Evolutionary conservation across 2,888 invertebrate species (phyloP).

Genomic region (Drosophila atroscutellata): DNA sequence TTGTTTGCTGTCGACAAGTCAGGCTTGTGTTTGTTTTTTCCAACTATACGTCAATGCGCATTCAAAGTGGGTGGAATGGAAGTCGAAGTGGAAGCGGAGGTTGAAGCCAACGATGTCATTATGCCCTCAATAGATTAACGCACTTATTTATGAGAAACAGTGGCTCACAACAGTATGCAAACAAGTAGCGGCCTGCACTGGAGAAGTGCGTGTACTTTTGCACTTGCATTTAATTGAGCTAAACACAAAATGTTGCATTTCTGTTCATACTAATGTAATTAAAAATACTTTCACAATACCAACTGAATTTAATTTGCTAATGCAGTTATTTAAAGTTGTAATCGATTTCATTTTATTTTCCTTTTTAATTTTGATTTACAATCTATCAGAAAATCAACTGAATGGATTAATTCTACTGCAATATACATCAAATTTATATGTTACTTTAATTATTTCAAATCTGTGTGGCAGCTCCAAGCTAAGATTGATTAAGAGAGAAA

Average conservation of each 20-base stretch:
- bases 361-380: neutral
- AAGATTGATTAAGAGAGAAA: neutral
- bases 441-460: neutral
- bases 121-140: conserved; percentile 62
- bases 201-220: neutral
- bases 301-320: neutral
- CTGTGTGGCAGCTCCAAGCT: neutral
- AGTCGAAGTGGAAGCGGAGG: neutral
- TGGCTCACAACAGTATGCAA: conserved; percentile 26
- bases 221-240: neutral
- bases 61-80: conserved; percentile 4
- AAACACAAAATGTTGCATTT: neutral
- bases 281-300: neutral
- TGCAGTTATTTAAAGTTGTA: neutral
- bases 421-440: neutral
- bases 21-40: conserved; percentile 48
- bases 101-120: conserved; percentile 30
- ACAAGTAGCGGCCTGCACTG: neutral
- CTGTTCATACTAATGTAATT: neutral
- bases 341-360: neutral
- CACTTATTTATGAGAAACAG: conserved; percentile 54
- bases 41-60: conserved; percentile 43
- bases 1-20: conserved; percentile 61
- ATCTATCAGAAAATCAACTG: neutral
- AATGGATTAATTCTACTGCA: neutral